These are phyloP conservation scores for Cerceris ruficornis DNA, from an alignment of 2,888 invertebrate genomes.

Conservation along the genomic window DNA sequence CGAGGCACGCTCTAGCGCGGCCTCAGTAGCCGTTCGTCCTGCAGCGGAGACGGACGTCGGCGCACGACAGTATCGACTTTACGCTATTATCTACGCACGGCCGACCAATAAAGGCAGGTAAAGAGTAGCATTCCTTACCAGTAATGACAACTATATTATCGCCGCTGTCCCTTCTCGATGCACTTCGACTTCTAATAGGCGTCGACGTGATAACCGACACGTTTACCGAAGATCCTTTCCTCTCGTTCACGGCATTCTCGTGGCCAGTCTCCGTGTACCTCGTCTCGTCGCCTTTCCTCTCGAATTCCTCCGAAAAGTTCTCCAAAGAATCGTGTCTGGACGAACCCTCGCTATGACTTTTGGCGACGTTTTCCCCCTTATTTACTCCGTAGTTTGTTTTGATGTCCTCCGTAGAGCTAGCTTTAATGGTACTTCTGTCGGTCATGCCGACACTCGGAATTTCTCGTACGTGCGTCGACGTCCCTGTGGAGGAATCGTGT, in stretches of 20 bases:
- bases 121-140: constrained; percentile 60
- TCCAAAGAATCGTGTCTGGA: constrained; percentile 77
- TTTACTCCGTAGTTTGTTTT: constrained; percentile 64
- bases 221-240: constrained; percentile 73
- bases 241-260: constrained; percentile 67
- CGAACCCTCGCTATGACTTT: constrained; percentile 76
- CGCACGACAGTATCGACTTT: no score
- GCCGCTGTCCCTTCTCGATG: constrained; percentile 72
- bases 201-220: constrained; percentile 80
- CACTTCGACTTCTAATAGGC: constrained; percentile 74
- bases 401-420: constrained; percentile 75
- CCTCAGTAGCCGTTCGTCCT: no score
- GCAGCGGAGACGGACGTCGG: no score
- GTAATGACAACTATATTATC: constrained; percentile 80
- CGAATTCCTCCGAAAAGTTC: constrained; percentile 71
- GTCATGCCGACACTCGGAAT: constrained; percentile 40
- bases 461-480: constrained; percentile 53
- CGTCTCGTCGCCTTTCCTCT: constrained; percentile 55
- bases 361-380: constrained; percentile 64
- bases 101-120: background rate
- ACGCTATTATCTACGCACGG: no score
- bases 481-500: constrained; percentile 64
- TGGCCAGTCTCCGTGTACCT: constrained; percentile 41
- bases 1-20: no score
- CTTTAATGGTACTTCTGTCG: constrained; percentile 69